Base-by-base conservation (phyloP, 2,888 invertebrate species). In the Rhogogaster chlorosoma region DNA sequence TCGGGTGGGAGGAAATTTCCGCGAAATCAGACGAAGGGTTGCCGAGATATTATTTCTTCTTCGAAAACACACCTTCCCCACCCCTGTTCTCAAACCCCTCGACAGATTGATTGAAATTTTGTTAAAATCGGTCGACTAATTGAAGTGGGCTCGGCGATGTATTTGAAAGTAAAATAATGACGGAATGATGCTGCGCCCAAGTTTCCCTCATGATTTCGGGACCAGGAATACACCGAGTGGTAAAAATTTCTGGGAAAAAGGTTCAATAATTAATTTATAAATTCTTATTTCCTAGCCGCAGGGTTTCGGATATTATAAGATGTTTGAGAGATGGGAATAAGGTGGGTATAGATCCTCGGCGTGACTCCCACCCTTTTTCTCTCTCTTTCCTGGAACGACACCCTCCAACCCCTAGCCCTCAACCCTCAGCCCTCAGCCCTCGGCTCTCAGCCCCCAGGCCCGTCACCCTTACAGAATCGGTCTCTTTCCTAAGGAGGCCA, bases 401-500 rank as follows among this genome's bases (percentile, higher is more conserved):
- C 73, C 73, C 73, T 73, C 22, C 73, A 86, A 85, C 83, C 84
- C 82, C 80, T 82, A 84, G 64, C 70, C 77, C 82, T 77, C 49
- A 49, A 4, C 53, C 36, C n/a, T 32, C 36, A 29, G 15, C 45
- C 45, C 45, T 22, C 71, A 86, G 80, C 80, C 84, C 82, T 84
- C 84, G 82, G 61, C 70, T 73, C 83, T 77, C 53, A 53, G n/a
- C 53, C 36, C 36, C 29, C 36, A 29, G 45, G 45, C 45, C 12
- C 45, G 45, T 45, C 45, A 85, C 86, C 85, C 85, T 26, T 26
- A 61, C 26, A 26, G 67, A 67, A 67, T 88, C 86, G 86, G 85
- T 86, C 86, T 80, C 84, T 67, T 45, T 80, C 42, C 64, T 15
- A 91, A 92, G 92, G 92, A 92, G 92, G 91, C 93, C 92, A 93